Conservation (phyloP, 2,113 vertebrate species). For the Lycaon pictus region DNA sequence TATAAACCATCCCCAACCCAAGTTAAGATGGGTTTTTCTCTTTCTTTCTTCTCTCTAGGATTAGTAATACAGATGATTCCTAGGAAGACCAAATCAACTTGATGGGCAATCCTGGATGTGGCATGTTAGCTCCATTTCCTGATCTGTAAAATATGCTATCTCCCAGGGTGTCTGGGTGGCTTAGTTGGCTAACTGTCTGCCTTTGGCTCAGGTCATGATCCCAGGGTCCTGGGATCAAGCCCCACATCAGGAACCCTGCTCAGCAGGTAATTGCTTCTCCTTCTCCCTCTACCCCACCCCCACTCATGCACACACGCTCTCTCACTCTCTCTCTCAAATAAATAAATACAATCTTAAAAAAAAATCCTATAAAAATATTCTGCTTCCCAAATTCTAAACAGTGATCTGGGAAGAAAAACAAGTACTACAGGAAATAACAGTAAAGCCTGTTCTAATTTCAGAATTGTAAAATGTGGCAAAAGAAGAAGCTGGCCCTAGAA, state of each 20-base stretch:
- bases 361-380: not conserved
- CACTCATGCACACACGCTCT: not conserved
- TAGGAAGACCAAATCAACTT: not conserved
- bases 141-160: not conserved
- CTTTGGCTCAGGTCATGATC: not conserved
- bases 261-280: not conserved
- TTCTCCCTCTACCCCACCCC: not conserved
- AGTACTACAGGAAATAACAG: not conserved
- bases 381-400: not conserved
- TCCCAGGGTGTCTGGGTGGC: not conserved
- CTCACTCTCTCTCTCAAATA: too few species aligned
- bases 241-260: not conserved
- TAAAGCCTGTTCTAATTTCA: not conserved
- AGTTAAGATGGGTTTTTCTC: not conserved
- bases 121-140: not conserved
- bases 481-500: not conserved
- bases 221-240: not conserved
- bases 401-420: not conserved
- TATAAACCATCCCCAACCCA: not conserved
- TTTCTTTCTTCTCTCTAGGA: not conserved
- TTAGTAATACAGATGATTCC: not conserved
- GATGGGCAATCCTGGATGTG: not conserved
- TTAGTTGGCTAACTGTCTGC: not conserved
- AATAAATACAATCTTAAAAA: not conserved
- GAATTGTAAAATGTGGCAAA: not conserved